Evolutionary conservation across 2,113 vertebrate genomes (phyloP), one percentile per base, ranked within the genome.

Genomic region (Symphodus melops): DNA sequence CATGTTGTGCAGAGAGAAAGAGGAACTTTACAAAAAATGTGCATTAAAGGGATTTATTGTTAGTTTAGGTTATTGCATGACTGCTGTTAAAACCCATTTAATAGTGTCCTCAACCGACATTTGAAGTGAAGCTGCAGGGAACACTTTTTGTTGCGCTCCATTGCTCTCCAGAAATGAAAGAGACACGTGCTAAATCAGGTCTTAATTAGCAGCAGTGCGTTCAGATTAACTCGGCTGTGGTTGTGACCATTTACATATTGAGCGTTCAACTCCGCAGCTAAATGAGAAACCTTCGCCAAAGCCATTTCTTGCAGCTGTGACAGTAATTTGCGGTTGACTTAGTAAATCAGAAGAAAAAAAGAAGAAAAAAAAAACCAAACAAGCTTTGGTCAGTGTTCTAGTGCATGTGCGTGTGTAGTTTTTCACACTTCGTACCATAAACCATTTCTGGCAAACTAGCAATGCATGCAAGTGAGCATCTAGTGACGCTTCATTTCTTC

Each of bases 401-500:
- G 61, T 69, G 10, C 21, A 1, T 64, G 54, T 33, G 52, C 66
- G 25, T 66, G 52, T 73, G 46, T 68, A 33, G 4, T 60, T 59
- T 54, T 41, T 48, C 58, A 58, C 20, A 70, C 73, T 28, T 66
- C 49, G 55, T 46, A 17, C 71, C 54, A 25, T 65, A n/a, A 62
- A 70, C 33, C 37, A 10, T 33, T 37, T 41, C 75, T 83, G 68
- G 65, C 73, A 68, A 16, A 2, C 65, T 61, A 63, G 74, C 58
- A 84, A 83, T 79, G 55, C 56, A 61, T 71, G 61, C 33, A 61
- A 64, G 33, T 12, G 21, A 62, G 70, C 67, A 77, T 79, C 58
- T 25, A 14, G 41, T n/a, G n/a, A 63, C 14, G 75, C 75, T 61
- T 76, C 42, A 71, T 70, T 90, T 79, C 49, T 70, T 81, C 21